A percentile compares a stretch with the other conserved stretches of the same genome.
phyloP scores from a whole-genome alignment of 2,113 vertebrate genomes.

The Dascyllus trimaculatus region DNA sequence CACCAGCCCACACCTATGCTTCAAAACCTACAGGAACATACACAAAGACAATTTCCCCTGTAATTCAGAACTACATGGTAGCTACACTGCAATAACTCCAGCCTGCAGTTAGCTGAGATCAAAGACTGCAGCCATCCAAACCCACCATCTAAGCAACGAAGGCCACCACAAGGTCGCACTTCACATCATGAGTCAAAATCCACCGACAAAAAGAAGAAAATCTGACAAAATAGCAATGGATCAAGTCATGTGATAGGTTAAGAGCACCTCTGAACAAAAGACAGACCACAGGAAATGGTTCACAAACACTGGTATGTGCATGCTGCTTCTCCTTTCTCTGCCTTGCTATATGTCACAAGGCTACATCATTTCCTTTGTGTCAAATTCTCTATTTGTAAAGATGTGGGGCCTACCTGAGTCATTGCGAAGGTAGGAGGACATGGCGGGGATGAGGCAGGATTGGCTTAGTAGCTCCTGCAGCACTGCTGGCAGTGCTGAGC shows the following conservation, averaged over 20 bases:
- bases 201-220: neutral
- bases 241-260: neutral
- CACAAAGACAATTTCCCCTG: neutral
- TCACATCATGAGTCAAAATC: neutral
- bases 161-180: neutral
- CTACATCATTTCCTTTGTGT: neutral
- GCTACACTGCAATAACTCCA: neutral
- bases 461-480: constrained; percentile 96
- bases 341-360: neutral
- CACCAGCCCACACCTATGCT: neutral
- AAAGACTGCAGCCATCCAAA: neutral
- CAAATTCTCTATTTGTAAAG: neutral
- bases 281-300: neutral
- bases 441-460: constrained; percentile 97
- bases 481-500: constrained; percentile 91
- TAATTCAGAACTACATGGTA: constrained; percentile 1
- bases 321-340: neutral
- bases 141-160: neutral
- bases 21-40: neutral
- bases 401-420: constrained; percentile 89
- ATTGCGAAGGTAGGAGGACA: constrained; percentile 98
- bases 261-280: neutral
- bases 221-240: neutral
- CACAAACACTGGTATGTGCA: neutral
- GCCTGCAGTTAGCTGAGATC: too few species aligned